Evolutionary conservation across 2,797 vertebrate genomes (phyloP), one percentile per base, ranked within the genome.

Genomic region (Anguilla obscura): DNA sequence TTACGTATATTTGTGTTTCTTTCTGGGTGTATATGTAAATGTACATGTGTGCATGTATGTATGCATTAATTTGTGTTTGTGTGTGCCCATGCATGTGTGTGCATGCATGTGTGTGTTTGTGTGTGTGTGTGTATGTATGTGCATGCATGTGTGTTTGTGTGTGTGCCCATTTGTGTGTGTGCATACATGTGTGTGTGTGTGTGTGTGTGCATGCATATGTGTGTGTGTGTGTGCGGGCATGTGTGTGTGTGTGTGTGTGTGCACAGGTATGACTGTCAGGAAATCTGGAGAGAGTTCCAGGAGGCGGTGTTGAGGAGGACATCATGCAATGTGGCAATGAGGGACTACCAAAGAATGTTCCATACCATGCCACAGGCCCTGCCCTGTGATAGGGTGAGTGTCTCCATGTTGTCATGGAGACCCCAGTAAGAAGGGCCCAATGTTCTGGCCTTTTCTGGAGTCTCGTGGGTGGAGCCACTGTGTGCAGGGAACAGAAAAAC

Each of bases 221-320:
- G n/a, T n/a, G 84, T 83, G 58, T 56, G 63, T 86, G 69, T 33
- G 21, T 74, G 30, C 40, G 85, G 79, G 30, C 48, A 36, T 60
- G 7, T 63, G 85, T 56, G 21, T 40, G 7, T 52, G 69, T 87
- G 74, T 36, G 48, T 60, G n/a, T 76, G 63, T 87, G 83, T 86
- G 74, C 3, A 36, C 87, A 96, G 96, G 45, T 93, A 91, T 69
- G 93, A 96, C 93, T 96, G 96, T 85, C 93, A 94, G 87, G 90
- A 92, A 82, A 95, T 96, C 89, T 96, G 95, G 94, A 93, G 88
- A 45, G 91, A 92, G 27, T 95, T 95, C 86, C 94, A 94, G 88
- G 91, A 93, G 52, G 92, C 92, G 0, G 92, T 95, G 0, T 24
- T 93, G 16, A 89, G 24, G 50, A 93, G 90, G 84, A 86, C 92